Evolutionary conservation across 2,113 vertebrate species (phyloP).

Genomic region (Rhynchopsitta pachyrhyncha): DNA sequence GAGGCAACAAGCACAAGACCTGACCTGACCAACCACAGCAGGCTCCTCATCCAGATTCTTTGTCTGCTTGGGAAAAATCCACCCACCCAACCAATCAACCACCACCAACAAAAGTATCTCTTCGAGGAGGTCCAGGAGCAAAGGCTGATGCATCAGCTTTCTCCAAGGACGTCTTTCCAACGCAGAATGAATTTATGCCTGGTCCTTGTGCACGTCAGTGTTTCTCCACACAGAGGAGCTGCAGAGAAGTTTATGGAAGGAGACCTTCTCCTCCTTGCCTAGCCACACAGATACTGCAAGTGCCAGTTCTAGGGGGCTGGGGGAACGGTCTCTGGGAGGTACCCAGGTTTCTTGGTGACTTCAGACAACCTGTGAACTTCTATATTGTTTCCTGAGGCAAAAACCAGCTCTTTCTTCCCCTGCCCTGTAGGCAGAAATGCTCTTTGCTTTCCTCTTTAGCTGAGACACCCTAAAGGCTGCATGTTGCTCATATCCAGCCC

Average conservation of each 20-base stretch:
- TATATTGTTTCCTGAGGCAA: background rate
- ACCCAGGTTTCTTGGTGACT: background rate
- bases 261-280: background rate
- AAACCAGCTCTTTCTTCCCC: background rate
- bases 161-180: background rate
- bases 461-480: background rate
- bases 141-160: background rate
- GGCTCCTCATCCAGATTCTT: background rate
- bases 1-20: background rate
- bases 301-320: background rate
- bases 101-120: background rate
- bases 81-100: rapidly evolving
- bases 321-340: background rate
- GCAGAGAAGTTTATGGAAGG: background rate
- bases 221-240: background rate
- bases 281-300: background rate
- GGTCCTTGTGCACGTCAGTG: background rate
- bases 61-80: background rate
- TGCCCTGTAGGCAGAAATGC: background rate
- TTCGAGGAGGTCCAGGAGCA: background rate
- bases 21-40: background rate
- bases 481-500: background rate
- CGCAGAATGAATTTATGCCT: background rate
- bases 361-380: background rate
- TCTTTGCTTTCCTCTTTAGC: background rate